Conservation (phyloP, 2,113 vertebrate genomes). For the Condylura cristata region DNA sequence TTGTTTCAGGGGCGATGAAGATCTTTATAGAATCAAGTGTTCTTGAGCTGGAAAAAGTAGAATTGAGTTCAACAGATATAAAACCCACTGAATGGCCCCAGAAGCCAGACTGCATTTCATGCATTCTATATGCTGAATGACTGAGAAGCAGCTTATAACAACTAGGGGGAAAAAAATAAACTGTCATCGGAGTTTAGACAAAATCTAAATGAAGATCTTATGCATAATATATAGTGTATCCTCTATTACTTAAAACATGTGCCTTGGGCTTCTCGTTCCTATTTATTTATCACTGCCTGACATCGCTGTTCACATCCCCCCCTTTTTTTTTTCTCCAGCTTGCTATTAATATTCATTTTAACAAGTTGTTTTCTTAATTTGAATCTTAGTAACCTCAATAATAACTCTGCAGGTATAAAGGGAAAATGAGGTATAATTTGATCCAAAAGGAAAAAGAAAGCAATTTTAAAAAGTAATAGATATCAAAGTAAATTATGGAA, state of each 20-base stretch:
- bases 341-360: neutral
- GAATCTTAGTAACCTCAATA: slow-evolving; percentile 15
- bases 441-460: neutral
- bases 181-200: neutral
- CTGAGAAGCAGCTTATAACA: neutral
- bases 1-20: neutral
- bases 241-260: neutral
- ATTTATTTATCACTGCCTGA: neutral
- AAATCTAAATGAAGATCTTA: neutral
- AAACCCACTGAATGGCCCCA: neutral
- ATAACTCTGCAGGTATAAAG: neutral
- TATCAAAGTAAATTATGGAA: neutral
- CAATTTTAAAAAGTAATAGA: neutral
- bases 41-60: neutral
- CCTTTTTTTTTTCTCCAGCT: neutral
- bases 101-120: neutral
- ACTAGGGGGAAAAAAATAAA: neutral
- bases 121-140: neutral
- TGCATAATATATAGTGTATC: neutral
- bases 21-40: neutral
- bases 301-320: neutral
- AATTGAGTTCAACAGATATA: slow-evolving; percentile 12
- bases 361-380: neutral
- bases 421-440: neutral
- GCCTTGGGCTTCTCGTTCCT: neutral